phyloP scores from a whole-genome alignment of 2,888 invertebrate species.

The Tiphia femorata region DNA sequence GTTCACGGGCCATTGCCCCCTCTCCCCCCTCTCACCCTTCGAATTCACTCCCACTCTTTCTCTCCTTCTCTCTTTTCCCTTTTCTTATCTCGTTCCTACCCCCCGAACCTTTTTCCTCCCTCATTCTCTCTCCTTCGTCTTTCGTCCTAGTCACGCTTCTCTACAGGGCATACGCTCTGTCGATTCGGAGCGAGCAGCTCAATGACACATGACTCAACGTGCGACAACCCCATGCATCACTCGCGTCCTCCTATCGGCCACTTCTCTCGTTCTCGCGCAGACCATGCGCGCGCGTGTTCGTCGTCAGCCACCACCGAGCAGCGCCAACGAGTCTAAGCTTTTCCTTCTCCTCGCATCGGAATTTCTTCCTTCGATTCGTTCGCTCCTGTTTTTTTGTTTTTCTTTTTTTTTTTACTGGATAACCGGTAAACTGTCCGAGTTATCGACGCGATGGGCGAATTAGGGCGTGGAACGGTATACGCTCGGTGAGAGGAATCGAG shows the following conservation, averaged over 20 bases:
- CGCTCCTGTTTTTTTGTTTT: not conserved
- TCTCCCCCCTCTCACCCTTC: conserved; percentile 42
- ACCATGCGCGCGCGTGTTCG: no score
- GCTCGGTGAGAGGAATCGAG: no score
- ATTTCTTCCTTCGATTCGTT: not conserved
- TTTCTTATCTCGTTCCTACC: conserved; percentile 28
- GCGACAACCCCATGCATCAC: conserved; percentile 60
- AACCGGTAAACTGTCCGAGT: no score
- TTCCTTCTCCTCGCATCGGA: not conserved
- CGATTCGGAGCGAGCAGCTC: conserved; percentile 57
- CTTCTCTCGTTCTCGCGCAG: conserved; percentile 5
- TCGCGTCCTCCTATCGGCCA: conserved; percentile 25
- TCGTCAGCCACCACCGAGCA: no score
- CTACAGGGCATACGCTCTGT: conserved; percentile 49
- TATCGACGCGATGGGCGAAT: no score
- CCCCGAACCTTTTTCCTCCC: conserved; percentile 44
- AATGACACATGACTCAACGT: conserved; percentile 66
- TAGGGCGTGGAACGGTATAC: no score
- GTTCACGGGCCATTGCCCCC: conserved; percentile 68
- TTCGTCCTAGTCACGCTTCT: conserved; percentile 40
- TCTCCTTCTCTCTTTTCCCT: conserved; percentile 44
- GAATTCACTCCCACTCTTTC: conserved; percentile 40
- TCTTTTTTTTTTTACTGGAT: not conserved
- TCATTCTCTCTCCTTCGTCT: conserved; percentile 43
- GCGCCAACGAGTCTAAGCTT: no score